Base-by-base conservation (phyloP, 2,113 vertebrate species). In the Ochotona curzoniae region DNA sequence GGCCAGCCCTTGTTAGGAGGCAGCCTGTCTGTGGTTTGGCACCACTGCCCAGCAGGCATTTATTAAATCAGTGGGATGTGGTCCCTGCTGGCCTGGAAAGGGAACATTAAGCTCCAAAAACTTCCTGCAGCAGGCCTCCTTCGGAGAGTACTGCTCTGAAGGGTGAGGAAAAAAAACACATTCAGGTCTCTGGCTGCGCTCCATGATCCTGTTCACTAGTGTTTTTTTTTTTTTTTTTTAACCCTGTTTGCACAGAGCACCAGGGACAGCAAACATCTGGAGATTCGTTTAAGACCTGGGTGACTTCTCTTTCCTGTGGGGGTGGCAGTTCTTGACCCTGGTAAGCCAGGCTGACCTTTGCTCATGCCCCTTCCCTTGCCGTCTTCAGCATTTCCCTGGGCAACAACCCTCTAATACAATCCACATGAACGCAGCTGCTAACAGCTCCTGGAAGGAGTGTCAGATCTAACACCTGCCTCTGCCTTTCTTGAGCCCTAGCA, bases 61-160 rank as follows among this genome's bases (percentile, higher is more conserved):
- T 97, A 95, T 96, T 97, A 96, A 97, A 95, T 95, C 96, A 96
- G 90, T 95, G 90, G 84, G 92, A 96, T 94, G 82, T 94, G 84
- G 96, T 97, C 93, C 84, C 96, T 94, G 90, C 87, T 96, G 96
- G 96, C 96, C 85, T 96, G 89, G 90, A 96, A 93, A 96, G 92
- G 95, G 96, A 96, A 96, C 93, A 95, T 91, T 96, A 96, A 97
- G 96, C 96, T 95, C 94, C 96, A 96, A 95, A 96, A 95, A 95
- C 96, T 96, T 97, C 96, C 96, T 96, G 90, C 94, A 96, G 94
- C 95, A 96, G 94, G 94, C 95, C 84, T 97, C 81, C 95, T 95
- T 83, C 83, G 49, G 91, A 95, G 90, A 97, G 81, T 49, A 60
- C 95, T 79, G 60, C 79, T 95, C 87, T 70, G 74, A 95, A 74